Conservation (phyloP, 2,113 vertebrate genomes). For the Antennarius striatus region DNA sequence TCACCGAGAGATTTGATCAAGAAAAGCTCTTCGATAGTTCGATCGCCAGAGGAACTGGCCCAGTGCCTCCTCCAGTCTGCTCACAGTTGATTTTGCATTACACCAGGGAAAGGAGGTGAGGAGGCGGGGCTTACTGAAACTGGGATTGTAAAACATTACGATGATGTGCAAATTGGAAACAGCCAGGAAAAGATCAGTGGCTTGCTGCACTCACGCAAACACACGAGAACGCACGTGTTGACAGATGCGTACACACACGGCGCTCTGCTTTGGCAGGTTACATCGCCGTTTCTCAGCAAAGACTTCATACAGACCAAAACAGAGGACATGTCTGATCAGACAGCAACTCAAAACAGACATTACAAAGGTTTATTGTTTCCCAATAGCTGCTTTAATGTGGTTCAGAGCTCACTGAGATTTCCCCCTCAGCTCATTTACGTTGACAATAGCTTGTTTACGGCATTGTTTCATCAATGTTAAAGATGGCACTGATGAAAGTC, state of each 20-base stretch:
- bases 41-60: constrained; percentile 13
- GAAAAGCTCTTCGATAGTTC: background rate
- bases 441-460: no score
- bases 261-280: constrained; percentile 20
- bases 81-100: constrained; percentile 43
- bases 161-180: constrained; percentile 70
- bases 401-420: background rate
- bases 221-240: background rate
- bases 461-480: no score
- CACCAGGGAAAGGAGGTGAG: constrained; percentile 13
- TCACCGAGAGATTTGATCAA: background rate
- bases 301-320: constrained; percentile 18
- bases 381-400: background rate
- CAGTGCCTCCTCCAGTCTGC: constrained; percentile 34
- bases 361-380: background rate
- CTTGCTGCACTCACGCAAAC: constrained; percentile 11
- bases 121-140: constrained; percentile 52
- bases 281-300: constrained; percentile 47
- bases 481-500: no score
- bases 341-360: constrained; percentile 5
- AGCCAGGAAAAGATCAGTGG: constrained; percentile 62
- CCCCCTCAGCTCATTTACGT: background rate
- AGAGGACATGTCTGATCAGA: constrained; percentile 28
- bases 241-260: background rate
- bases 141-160: constrained; percentile 64